phyloP scores from a whole-genome alignment of 2,888 invertebrate genomes.

The Lasioglossum oenotherae region DNA sequence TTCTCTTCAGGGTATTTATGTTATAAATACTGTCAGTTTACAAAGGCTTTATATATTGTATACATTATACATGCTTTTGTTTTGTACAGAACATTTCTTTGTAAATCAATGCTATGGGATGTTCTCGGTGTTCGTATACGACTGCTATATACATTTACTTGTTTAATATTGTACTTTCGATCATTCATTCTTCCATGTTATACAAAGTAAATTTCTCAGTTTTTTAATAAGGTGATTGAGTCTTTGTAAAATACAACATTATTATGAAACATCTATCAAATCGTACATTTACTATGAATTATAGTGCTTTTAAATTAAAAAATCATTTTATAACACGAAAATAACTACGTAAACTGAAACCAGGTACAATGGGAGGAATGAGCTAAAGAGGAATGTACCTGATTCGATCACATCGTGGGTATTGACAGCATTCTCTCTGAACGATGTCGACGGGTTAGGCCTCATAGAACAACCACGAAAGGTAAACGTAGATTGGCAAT shows the following conservation, averaged over 20 bases:
- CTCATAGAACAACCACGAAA: constrained; percentile 88
- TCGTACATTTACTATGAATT: neutral
- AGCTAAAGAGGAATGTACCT: constrained; percentile 89
- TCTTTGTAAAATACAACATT: constrained; percentile 10
- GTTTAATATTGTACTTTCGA: constrained; percentile 24
- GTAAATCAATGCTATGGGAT: constrained; percentile 39
- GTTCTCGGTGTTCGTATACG: constrained; percentile 29
- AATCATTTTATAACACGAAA: neutral
- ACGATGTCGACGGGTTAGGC: constrained; percentile 91
- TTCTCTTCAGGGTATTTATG: constrained; percentile 90
- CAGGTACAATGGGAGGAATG: constrained; percentile 86
- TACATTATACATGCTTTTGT: constrained; percentile 45
- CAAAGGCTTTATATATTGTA: constrained; percentile 25
- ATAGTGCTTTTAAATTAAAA: constrained; percentile 4
- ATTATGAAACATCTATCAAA: constrained; percentile 2
- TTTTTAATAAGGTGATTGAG: constrained; percentile 18
- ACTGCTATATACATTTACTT: constrained; percentile 12
- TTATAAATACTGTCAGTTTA: constrained; percentile 67
- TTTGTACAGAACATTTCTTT: constrained; percentile 55
- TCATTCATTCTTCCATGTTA: constrained; percentile 25
- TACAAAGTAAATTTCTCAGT: constrained; percentile 9
- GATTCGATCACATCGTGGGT: constrained; percentile 94
- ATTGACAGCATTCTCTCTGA: constrained; percentile 92
- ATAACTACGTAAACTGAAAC: constrained; percentile 20
- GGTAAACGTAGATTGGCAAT: constrained; percentile 78